Evolutionary conservation across 2,888 invertebrate species (phyloP).

Genomic region (Leucoptera coffeella): DNA sequence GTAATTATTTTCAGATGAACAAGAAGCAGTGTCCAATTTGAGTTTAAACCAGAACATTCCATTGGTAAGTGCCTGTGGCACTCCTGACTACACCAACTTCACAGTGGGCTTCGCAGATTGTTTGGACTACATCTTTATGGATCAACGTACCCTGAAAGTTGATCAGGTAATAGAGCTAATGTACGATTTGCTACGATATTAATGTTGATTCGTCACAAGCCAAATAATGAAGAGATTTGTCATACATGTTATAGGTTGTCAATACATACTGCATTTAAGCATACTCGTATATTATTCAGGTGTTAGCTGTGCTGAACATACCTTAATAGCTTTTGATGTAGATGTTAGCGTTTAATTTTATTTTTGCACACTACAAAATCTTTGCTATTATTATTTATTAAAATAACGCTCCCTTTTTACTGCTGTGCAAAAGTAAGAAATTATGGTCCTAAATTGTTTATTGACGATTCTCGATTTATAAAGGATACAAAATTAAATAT

Average conservation of each 20-base stretch:
- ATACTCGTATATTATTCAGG: no score
- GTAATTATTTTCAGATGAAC: conserved; percentile 44
- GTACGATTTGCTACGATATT: no score
- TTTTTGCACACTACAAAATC: conserved; percentile 5
- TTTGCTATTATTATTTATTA: no score
- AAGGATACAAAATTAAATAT: no score
- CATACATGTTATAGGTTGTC: no score
- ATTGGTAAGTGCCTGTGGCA: conserved; percentile 76
- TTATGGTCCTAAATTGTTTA: no score
- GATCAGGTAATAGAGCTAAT: conserved; percentile 42
- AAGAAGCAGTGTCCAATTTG: conserved; percentile 60
- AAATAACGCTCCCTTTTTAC: no score
- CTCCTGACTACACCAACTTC: conserved; percentile 78
- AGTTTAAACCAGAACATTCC: conserved; percentile 58
- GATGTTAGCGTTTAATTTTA: conserved; percentile 3
- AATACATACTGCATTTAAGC: no score
- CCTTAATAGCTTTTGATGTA: neutral
- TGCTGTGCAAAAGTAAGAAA: no score
- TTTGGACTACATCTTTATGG: conserved; percentile 88
- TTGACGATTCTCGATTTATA: no score
- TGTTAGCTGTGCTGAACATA: conserved; percentile 3
- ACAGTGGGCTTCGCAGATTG: conserved; percentile 78
- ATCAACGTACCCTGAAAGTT: conserved; percentile 57
- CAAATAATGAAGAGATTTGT: conserved; percentile 1
- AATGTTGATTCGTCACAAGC: neutral